Base-by-base conservation (phyloP, 1,140 invertebrate genomes). In the Ips nitidus region DNA sequence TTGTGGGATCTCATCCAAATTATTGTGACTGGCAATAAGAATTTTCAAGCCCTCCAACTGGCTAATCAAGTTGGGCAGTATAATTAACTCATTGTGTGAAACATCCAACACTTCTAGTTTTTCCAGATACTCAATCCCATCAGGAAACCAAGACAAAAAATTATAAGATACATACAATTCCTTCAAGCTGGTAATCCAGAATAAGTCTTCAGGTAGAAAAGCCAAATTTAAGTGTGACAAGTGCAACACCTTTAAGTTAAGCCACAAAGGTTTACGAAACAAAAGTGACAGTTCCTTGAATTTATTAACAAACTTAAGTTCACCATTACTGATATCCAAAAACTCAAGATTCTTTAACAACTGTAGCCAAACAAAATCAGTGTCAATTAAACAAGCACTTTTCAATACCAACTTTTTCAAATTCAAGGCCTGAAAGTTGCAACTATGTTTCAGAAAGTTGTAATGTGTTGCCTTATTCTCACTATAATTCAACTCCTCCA, bases 401-500 rank as follows among this genome's bases (percentile, higher is more conserved):
- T 6, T 41, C 52, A 71, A 50, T 66, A 57, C 58, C 2, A 61
- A 56, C n/a, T 66, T 57, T 41, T 41, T 59, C 36, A 71, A 52
- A 4, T 57, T 61, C 50, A 50, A 56, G 4, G 47, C 40, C n/a
- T 41, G 43, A 8, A 60, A 52, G 36, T 69, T 62, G 8, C 40
- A 56, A 56, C 43, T 52, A 41, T 68, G 56, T 41, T 56, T 62
- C 43, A 63, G 6, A 57, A 66, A 71, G 47, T 61, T 62, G 36
- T 61, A 71, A 45, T 61, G 57, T 41, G 6, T 41, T 3, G 57
- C 63, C 37, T 41, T 3, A 47, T 71, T 71, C 6, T 56, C 39
- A 66, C 63, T 71, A 36, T 66, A 71, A 43, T 56, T 61, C 6
- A 71, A 52, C 43, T 66, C 43, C 40, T 66, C 63, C 50, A 71